Conservation (phyloP, 2,113 vertebrate genomes). For the Mionectes macconnelli region DNA sequence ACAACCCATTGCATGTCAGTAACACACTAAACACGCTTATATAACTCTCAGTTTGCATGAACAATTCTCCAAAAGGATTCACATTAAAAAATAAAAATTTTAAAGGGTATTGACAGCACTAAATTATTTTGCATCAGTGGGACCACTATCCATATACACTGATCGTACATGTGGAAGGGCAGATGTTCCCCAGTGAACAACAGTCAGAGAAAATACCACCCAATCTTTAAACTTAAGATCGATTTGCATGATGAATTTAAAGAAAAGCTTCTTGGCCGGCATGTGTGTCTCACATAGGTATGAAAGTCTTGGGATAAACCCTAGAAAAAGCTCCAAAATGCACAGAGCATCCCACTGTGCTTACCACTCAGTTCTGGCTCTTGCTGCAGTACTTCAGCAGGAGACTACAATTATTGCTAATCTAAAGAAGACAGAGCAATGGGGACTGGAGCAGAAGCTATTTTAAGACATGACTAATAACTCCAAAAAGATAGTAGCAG, state of each 20-base stretch:
- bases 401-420: neutral
- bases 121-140: neutral
- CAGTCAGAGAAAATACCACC: neutral
- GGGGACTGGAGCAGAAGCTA: neutral
- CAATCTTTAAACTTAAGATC: neutral
- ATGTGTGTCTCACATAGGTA: neutral
- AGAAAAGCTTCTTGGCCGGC: neutral
- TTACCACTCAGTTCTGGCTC: neutral
- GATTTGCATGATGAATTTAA: neutral
- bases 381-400: neutral
- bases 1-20: neutral
- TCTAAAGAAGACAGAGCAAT: neutral
- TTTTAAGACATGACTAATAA: neutral
- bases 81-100: neutral
- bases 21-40: neutral
- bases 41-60: neutral
- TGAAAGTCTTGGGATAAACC: neutral
- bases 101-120: neutral
- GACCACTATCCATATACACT: neutral
- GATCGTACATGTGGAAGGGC: neutral
- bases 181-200: neutral
- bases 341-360: neutral
- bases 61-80: neutral
- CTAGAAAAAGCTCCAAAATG: neutral
- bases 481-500: neutral